Evolutionary conservation across 2,797 vertebrate species (phyloP), one percentile per base, ranked within the genome.

Genomic region (Rhabdophis nuchalis): DNA sequence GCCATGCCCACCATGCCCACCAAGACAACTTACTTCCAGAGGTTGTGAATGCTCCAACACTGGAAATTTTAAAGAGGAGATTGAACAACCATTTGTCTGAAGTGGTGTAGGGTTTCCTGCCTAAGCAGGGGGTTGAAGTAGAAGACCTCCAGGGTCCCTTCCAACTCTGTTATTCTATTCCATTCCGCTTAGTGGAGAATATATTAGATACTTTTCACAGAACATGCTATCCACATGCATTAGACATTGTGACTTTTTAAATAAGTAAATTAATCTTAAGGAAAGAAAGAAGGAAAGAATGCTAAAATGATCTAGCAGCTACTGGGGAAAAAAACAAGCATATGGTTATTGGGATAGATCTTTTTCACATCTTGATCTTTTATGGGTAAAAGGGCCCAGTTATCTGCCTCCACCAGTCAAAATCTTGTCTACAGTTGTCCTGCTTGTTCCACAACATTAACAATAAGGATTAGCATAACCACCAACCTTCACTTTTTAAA

Each of bases 341-440:
- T 95, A 91, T 94, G 96, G 96, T 96, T 95, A 96, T 18, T 90
- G 94, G 95, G 97, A 97, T 97, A 97, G 95, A 93, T 91, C 95
- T 97, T 96, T 96, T 85, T 36, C 90, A 87, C 86, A 10, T 50
- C 41, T 93, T 95, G 94, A 95, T 96, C 93, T 95, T 96, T 97
- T 96, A 96, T 94, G 96, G 96, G 97, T 96, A 95, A 97, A 95
- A 92, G 94, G 93, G 94, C 95, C 94, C 96, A 96, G 97, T 98
- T 97, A 96, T 93, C 96, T 97, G 97, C 96, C 97, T 96, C 97
- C 96, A 96, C 90, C 18, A 86, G 41, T 94, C 94, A 95, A 60
- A 97, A 97, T 97, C 97, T 97, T 96, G 95, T 96, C 96, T 97
- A 50, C 54, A 90, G 91, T 96, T 92, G 94, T 97, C 97, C 96